Evolutionary conservation across 2,888 invertebrate genomes (phyloP).

Genomic region (Drosophila helvetica): DNA sequence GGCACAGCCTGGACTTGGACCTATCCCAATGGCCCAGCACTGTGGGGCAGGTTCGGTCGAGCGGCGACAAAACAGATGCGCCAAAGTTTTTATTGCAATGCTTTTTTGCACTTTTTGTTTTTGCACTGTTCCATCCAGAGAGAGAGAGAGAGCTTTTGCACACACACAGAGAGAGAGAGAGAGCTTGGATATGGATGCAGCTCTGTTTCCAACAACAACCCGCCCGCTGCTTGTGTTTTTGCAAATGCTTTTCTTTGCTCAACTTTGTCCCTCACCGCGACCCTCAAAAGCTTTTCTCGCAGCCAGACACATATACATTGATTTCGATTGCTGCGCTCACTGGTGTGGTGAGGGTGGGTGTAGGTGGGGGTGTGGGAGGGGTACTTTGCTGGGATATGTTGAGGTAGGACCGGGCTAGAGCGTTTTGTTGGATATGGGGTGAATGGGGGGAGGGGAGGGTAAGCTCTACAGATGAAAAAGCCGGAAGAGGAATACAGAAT

Average conservation of each 20-base stretch:
- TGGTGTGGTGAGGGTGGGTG: neutral
- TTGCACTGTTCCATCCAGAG: slow-evolving; percentile 9
- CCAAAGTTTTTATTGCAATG: slow-evolving; percentile 44
- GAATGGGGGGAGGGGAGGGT: neutral
- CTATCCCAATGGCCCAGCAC: slow-evolving; percentile 64
- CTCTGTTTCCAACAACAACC: slow-evolving; percentile 14
- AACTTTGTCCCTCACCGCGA: slow-evolving; percentile 72
- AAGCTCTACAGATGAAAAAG: neutral
- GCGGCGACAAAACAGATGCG: slow-evolving; percentile 45
- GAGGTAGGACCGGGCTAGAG: neutral
- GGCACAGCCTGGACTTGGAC: slow-evolving; percentile 66
- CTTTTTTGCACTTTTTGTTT: slow-evolving; percentile 22
- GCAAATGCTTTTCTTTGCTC: slow-evolving; percentile 29
- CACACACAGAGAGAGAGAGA: slow-evolving; percentile 10
- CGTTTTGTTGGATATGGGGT: neutral
- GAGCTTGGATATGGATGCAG: slow-evolving; percentile 1
- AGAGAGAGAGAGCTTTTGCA: slow-evolving; percentile 25
- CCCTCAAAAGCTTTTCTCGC: slow-evolving; percentile 70
- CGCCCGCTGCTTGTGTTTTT: slow-evolving; percentile 4
- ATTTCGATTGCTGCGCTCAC: slow-evolving; percentile 42
- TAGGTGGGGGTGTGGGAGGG: too few relatives aligned
- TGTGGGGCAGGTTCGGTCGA: slow-evolving; percentile 64
- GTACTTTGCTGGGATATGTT: slow-evolving; percentile 14
- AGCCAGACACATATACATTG: slow-evolving; percentile 74
- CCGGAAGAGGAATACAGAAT: neutral